Conservation (phyloP, 1,140 invertebrate genomes). For the Brachionus angularis region DNA sequence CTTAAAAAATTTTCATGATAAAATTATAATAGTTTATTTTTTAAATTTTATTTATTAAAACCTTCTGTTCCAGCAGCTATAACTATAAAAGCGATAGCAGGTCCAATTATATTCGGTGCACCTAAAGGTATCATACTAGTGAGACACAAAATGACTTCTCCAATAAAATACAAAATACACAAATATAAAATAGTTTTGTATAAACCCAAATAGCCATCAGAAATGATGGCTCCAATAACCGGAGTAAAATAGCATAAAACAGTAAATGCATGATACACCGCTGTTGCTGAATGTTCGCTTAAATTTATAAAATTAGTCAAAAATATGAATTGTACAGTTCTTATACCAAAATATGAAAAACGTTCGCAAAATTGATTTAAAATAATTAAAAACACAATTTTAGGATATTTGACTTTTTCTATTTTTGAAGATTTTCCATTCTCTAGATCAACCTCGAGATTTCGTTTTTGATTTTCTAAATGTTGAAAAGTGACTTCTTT, state of each 20-base stretch:
- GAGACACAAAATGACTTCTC: conserved; percentile 73
- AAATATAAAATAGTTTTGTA: conserved; percentile 81
- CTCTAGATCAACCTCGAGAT: too few relatives aligned
- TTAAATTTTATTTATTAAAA: too few relatives aligned
- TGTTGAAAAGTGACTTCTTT: too few relatives aligned
- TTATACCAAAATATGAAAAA: conserved; percentile 92
- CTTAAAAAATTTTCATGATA: too few relatives aligned
- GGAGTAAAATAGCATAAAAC: conserved; percentile 83
- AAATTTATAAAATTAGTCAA: conserved; percentile 60
- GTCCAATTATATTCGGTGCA: conserved; percentile 61
- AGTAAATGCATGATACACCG: conserved; percentile 75
- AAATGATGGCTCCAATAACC: conserved; percentile 78
- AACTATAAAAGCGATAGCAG: conserved; percentile 52
- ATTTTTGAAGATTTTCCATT: too few relatives aligned
- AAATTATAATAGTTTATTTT: too few relatives aligned
- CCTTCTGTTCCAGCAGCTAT: conserved; percentile 63
- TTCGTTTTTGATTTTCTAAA: too few relatives aligned
- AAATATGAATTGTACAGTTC: conserved; percentile 53
- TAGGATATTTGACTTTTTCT: conserved; percentile 18
- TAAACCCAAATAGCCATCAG: conserved; percentile 79
- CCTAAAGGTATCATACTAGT: conserved; percentile 62
- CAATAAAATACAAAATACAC: conserved; percentile 78
- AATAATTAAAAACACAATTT: conserved; percentile 69
- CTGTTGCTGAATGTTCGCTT: conserved; percentile 66
- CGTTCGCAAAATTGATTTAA: conserved; percentile 93